Evolutionary conservation across 2,888 invertebrate species (phyloP).

Genomic region (Anagyrus pseudococci): DNA sequence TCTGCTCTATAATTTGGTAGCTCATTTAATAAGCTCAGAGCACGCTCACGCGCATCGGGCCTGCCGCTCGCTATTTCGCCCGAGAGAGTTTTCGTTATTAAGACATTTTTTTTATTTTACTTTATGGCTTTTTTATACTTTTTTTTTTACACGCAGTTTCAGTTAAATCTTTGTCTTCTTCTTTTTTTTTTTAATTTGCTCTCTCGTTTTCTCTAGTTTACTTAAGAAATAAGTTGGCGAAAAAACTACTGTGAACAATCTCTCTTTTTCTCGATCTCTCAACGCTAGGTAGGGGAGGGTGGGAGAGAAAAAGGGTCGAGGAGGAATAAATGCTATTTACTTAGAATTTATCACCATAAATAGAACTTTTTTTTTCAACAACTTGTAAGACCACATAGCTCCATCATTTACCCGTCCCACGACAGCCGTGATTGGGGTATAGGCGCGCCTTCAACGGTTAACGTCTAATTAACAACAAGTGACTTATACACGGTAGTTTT

Average conservation of each 20-base stretch:
- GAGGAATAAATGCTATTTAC: too few relatives aligned
- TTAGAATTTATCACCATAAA: too few relatives aligned
- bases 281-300: neutral
- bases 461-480: slow-evolving; percentile 26
- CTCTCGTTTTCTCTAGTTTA: slow-evolving; percentile 24
- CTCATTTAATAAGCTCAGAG: slow-evolving; percentile 38
- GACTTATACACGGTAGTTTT: slow-evolving; percentile 11
- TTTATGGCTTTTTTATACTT: neutral
- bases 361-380: neutral
- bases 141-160: too few relatives aligned
- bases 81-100: slow-evolving; percentile 9
- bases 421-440: too few relatives aligned
- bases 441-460: slow-evolving; percentile 12
- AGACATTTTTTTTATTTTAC: slow-evolving; percentile 10
- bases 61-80: neutral
- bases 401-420: too few relatives aligned
- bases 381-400: too few relatives aligned
- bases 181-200: slow-evolving; percentile 15
- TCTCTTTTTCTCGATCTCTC: too few relatives aligned
- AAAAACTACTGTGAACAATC: slow-evolving; percentile 6
- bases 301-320: too few relatives aligned
- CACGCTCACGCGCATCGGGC: slow-evolving; percentile 23
- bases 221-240: slow-evolving; percentile 22
- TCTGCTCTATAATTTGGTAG: slow-evolving; percentile 39
- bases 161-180: neutral